Evolutionary conservation across 2,888 invertebrate genomes (phyloP).

Genomic region (Volucella zonaria): DNA sequence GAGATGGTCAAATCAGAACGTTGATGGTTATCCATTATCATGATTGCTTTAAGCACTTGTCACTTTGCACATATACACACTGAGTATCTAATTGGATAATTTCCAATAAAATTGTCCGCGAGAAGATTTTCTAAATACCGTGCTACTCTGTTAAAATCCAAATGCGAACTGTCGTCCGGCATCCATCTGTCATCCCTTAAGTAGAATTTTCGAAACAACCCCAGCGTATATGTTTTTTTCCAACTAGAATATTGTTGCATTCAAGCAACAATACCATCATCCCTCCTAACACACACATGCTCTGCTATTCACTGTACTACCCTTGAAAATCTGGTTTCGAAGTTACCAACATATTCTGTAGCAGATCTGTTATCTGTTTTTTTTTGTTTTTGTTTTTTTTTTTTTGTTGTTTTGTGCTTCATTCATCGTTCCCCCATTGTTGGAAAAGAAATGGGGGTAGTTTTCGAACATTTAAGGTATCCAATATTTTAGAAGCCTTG

Average conservation of each 20-base stretch:
- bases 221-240: constrained; percentile 65
- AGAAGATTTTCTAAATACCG: constrained; percentile 30
- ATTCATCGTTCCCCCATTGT: constrained; percentile 53
- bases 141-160: constrained; percentile 78
- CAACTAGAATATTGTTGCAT: constrained; percentile 80
- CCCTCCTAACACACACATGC: constrained; percentile 74
- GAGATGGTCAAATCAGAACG: constrained; percentile 83
- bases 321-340: constrained; percentile 81
- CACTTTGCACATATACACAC: constrained; percentile 54
- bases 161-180: constrained; percentile 80
- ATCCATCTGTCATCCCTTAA: constrained; percentile 83
- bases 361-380: constrained; percentile 76
- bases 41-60: constrained; percentile 78
- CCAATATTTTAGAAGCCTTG: constrained; percentile 63
- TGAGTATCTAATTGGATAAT: constrained; percentile 64
- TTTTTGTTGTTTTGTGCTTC: too few relatives aligned
- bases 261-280: constrained; percentile 78
- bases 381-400: constrained; percentile 33
- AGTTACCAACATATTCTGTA: constrained; percentile 82
- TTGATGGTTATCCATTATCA: constrained; percentile 87
- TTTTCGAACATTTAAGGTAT: constrained; percentile 72
- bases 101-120: constrained; percentile 53
- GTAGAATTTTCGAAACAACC: constrained; percentile 78
- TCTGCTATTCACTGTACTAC: constrained; percentile 78
- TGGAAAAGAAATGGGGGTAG: constrained; percentile 39